Evolutionary conservation across 2,888 invertebrate species (phyloP), one percentile per base, ranked within the genome.

Genomic region (Ceraclea dissimilis): DNA sequence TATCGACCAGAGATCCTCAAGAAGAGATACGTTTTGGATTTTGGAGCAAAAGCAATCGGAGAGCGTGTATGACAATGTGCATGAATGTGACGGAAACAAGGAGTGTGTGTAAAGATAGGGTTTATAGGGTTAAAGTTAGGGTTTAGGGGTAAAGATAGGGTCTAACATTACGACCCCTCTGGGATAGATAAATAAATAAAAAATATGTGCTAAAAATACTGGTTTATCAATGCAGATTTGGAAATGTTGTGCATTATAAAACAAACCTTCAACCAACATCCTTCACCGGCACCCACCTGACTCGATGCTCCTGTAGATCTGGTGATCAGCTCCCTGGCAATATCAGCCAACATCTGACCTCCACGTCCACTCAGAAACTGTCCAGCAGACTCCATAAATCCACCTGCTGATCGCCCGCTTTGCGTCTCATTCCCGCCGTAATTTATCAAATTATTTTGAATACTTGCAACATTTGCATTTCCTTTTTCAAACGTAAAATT

Each of bases 261-360:
- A 57, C 52, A 51, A 52, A 57, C 52, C 52, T 57, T 31, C 13
- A 13, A 21, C 57, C 49, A 54, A 54, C 39, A 49, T 34, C 49
- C 51, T 33, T 53, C 47, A 43, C 20, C 49, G 2, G 39, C 39
- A 74, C 75, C 75, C 74, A 77, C 86, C 81, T 87, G 86, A 69
- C 85, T 86, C 13, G 69, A 69, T 67, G 80, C 83, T 59, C 83
- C 82, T 6, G 83, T 79, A 0, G 86, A 85, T 65, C 86, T 79
- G 60, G 82, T 81, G 21, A 87, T 75, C 65, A 87, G 75, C 66
- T 86, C 85, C 67, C 79, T 84, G 2, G 86, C 86, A 60, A 84
- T 70, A 56, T 78, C 78, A 1, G 78, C 73, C 66, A 83, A 68
- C 63, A 82, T 73, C 59, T 81, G 79, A 1, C 78, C 76, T 10